Percentiles rank a stretch among this genome's conserved stretches.
These are phyloP conservation scores for Lates calcarifer DNA, from an alignment of 2,113 vertebrate species.

Conservation along the genomic window DNA sequence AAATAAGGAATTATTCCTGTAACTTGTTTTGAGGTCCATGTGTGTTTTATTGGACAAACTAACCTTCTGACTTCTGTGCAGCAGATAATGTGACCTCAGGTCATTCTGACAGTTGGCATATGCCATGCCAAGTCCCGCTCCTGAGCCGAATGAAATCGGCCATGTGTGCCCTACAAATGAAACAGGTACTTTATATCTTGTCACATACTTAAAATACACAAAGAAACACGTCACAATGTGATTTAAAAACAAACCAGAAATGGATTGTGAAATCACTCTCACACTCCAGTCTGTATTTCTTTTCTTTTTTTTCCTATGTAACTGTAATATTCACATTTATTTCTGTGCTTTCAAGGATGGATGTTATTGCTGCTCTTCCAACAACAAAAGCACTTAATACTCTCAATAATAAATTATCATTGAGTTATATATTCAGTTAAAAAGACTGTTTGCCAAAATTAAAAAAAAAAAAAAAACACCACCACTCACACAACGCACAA, in stretches of 20 bases:
- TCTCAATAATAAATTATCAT: neutral
- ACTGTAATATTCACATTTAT: neutral
- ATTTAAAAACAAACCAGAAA: constrained; percentile 23
- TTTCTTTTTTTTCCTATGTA: neutral
- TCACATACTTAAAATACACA: neutral
- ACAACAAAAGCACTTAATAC: neutral
- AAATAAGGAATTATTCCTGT: constrained; percentile 1
- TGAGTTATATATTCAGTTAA: neutral
- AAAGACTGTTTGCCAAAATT: too few relatives aligned
- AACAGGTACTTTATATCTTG: constrained; percentile 9
- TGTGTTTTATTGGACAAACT: constrained; percentile 24
- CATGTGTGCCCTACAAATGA: constrained; percentile 89
- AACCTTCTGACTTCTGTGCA: constrained; percentile 91
- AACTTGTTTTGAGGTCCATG: neutral
- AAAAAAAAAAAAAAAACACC: neutral
- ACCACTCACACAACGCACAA: too few relatives aligned
- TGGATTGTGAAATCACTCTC: constrained; percentile 21
- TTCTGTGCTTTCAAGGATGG: neutral
- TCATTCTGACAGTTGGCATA: constrained; percentile 98
- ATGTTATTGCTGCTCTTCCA: neutral
- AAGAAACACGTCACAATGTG: neutral
- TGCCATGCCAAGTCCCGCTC: constrained; percentile 95
- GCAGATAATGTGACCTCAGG: constrained; percentile 91
- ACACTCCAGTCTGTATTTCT: neutral
- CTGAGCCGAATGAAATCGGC: constrained; percentile 91